Evolutionary conservation across 2,113 vertebrate species (phyloP).

Genomic region (Arizona elegans): DNA sequence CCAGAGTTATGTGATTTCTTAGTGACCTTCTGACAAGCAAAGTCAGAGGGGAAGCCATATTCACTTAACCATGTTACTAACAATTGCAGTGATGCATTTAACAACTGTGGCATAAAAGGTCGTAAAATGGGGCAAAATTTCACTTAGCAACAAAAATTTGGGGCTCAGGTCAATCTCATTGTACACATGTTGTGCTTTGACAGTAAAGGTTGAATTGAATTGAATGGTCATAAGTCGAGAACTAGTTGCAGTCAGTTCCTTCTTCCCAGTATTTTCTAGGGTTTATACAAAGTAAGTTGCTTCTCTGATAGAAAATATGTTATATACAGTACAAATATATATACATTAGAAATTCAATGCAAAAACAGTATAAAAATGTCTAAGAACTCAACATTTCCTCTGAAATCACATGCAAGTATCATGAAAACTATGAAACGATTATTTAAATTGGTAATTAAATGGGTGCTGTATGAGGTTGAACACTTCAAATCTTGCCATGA

Average conservation of each 20-base stretch:
- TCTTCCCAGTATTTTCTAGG: neutral
- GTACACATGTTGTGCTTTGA: too few relatives aligned
- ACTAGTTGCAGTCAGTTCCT: neutral
- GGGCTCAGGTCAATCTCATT: neutral
- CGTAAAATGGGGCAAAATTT: neutral
- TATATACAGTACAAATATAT: neutral
- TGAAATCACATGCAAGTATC: neutral
- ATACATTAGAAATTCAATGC: neutral
- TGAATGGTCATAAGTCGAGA: neutral
- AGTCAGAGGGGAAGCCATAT: neutral
- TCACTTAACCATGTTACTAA: neutral
- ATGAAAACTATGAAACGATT: neutral
- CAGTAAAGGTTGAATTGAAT: too few relatives aligned
- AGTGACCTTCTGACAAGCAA: neutral
- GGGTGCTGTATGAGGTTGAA: neutral
- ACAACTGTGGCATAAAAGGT: neutral
- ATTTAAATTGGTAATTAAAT: neutral
- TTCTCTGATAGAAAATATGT: neutral
- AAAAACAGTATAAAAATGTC: neutral
- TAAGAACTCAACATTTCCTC: neutral
- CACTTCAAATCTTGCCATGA: neutral
- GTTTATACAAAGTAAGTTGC: neutral
- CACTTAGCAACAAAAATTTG: neutral
- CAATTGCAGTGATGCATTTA: neutral
- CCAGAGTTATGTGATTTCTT: neutral